These are phyloP conservation scores for Tetragonisca angustula DNA, from an alignment of 2,888 invertebrate genomes.

Conservation along the genomic window DNA sequence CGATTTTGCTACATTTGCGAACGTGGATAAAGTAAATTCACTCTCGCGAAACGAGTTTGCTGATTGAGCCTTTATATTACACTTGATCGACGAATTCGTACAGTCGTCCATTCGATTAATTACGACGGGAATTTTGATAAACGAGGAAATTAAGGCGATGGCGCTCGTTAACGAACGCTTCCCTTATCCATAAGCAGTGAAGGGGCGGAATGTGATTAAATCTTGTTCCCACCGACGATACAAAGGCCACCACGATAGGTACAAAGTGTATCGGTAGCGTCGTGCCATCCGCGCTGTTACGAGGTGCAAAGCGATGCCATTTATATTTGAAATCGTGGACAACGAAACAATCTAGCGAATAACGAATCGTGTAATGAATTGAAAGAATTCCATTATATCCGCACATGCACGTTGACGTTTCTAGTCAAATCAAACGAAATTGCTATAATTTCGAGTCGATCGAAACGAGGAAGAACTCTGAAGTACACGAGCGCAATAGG, in stretches of 20 bases:
- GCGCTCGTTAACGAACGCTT: constrained; percentile 40
- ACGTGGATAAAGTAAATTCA: not conserved
- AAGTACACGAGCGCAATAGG: constrained; percentile 55
- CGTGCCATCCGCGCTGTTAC: not conserved
- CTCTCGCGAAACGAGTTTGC: not conserved
- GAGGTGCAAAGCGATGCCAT: constrained; percentile 8
- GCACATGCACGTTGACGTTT: not conserved
- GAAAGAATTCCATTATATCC: not conserved
- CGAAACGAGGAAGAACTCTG: constrained; percentile 51
- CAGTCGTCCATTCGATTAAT: not conserved
- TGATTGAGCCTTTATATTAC: not conserved
- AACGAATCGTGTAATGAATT: not conserved
- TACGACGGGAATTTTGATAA: constrained; percentile 1
- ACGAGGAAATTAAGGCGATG: constrained; percentile 25
- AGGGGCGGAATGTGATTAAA: constrained; percentile 44
- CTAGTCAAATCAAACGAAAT: constrained; percentile 22
- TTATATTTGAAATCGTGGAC: constrained; percentile 2
- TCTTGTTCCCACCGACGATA: constrained; percentile 50
- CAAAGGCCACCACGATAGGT: constrained; percentile 35
- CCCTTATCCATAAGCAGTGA: constrained; percentile 38
- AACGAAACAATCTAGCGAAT: not conserved
- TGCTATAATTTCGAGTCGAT: constrained; percentile 3
- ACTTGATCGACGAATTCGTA: not conserved
- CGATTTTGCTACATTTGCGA: no score
- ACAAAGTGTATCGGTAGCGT: constrained; percentile 16